These are phyloP conservation scores for Pluvianellus socialis DNA, from an alignment of 2,113 vertebrate species.

Conservation along the genomic window DNA sequence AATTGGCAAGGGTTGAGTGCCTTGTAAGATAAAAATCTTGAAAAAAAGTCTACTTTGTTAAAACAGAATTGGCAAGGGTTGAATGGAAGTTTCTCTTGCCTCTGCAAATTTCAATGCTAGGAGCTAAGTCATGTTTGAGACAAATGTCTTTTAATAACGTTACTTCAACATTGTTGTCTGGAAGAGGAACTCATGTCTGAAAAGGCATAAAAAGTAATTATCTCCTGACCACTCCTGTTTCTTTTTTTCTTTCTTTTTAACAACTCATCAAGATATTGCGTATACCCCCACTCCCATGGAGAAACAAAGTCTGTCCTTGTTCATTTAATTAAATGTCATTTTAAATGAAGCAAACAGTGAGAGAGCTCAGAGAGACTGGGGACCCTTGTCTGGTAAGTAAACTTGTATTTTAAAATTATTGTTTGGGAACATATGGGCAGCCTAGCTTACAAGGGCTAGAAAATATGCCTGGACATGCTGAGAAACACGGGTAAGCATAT, in stretches of 20 bases:
- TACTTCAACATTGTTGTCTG: not conserved
- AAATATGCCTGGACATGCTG: slow-evolving; percentile 45
- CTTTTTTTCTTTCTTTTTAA: slow-evolving; percentile 13
- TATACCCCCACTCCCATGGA: not conserved
- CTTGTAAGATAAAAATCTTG: not conserved
- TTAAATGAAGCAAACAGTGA: slow-evolving; percentile 61
- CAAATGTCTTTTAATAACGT: not conserved
- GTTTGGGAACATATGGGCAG: slow-evolving; percentile 43
- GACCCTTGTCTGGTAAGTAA: slow-evolving; percentile 23
- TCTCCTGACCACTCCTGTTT: slow-evolving; percentile 7
- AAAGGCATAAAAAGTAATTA: slow-evolving; percentile 40
- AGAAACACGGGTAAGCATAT: slow-evolving; percentile 27
- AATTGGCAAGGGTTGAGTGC: not conserved
- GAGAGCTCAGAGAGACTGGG: not conserved
- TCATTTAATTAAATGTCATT: slow-evolving; percentile 72
- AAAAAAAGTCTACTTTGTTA: not conserved
- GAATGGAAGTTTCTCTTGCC: not conserved
- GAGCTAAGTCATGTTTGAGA: not conserved
- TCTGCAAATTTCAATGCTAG: not conserved
- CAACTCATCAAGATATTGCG: not conserved
- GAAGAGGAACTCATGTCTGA: not conserved
- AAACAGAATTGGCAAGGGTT: not conserved
- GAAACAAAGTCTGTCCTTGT: slow-evolving; percentile 59
- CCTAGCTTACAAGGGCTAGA: not conserved
- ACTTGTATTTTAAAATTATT: slow-evolving; percentile 30